A percentile compares a stretch with the other conserved stretches of the same genome.
Evolutionary conservation across 2,113 vertebrate genomes (phyloP).

Genomic region (Rhynchopsitta pachyrhyncha): DNA sequence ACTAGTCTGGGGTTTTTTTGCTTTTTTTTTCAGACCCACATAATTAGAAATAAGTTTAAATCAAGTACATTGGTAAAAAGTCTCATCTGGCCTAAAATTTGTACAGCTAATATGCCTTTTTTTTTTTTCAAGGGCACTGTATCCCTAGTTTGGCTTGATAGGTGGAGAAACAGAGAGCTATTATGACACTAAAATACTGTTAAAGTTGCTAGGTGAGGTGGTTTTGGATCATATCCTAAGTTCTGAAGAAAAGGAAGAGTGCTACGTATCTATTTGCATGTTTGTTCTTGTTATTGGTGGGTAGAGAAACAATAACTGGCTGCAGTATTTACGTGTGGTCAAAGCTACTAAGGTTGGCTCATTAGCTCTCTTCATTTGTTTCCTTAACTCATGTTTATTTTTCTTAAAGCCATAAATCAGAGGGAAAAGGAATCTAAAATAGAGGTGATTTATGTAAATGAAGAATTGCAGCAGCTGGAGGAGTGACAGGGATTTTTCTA

Average conservation of each 20-base stretch:
- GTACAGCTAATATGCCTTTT: not conserved
- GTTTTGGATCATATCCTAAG: not conserved
- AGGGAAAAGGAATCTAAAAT: not conserved
- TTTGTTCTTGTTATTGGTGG: conserved; percentile 9
- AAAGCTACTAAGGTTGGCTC: not conserved
- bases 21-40: not conserved
- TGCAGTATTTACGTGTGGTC: conserved; percentile 35
- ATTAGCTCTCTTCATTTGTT: conserved; percentile 28
- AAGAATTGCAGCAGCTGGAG: not conserved
- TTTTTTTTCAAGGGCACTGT: not conserved
- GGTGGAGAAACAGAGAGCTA: not conserved
- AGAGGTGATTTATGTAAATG: not conserved
- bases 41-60: conserved; percentile 57
- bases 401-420: conserved; percentile 30
- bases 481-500: not conserved
- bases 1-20: not conserved
- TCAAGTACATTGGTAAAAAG: conserved; percentile 9
- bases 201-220: not conserved
- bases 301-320: not conserved
- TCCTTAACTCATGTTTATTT: conserved; percentile 22
- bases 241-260: conserved; percentile 15
- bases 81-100: conserved; percentile 49
- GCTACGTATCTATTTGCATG: not conserved
- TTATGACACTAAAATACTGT: not conserved
- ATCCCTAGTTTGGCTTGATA: not conserved